Base-by-base conservation (phyloP, 2,888 invertebrate genomes). In the Stomorhina lunata region DNA sequence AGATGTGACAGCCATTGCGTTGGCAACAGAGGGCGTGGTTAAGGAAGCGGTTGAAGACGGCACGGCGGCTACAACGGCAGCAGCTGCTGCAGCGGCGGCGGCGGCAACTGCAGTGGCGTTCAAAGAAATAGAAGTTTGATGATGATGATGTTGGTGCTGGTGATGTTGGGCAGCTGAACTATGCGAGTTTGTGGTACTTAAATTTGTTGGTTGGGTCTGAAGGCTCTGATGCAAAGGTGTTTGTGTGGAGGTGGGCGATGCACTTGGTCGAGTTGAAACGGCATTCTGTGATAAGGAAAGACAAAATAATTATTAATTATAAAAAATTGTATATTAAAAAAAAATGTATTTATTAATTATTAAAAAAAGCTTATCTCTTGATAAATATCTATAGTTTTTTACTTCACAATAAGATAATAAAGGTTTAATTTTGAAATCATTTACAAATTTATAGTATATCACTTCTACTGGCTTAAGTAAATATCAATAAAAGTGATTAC, bases 211-310 rank as follows among this genome's bases (percentile, higher is more conserved):
- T 12, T 84, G 85, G 20, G 84, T 84, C 61, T 92, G 85, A 57
- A 85, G 85, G 69, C 65, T 90, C 72, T 91, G 91, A 81, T 84
- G 73, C 69, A 86, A 86, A 81, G 92, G 93, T 90, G 93, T 92
- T 92, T 92, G 93, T 85, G 88, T 92, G 81, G 83, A 82, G 91
- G 93, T 92, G 90, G 94, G 93, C 90, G 94, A 94, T 91, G 94
- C 93, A 92, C 93, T 94, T 89, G 92, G 92, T 92, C 94, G 94
- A 93, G 94, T 94, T 92, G 95, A 94, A 92, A 94, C 93, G 88
- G 91, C 91, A 93, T 91, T 91, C 91, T 92, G 86, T 2, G 87
- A 87, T 55, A 0, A 59, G 45, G 27, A 55, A 55, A 50, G 57
- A 40, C 25, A 61, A 22, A 59, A 59, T 27, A 75, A 32, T 20